Evolutionary conservation across 1,140 invertebrate species (phyloP).

Genomic region (Drosophila obscura): DNA sequence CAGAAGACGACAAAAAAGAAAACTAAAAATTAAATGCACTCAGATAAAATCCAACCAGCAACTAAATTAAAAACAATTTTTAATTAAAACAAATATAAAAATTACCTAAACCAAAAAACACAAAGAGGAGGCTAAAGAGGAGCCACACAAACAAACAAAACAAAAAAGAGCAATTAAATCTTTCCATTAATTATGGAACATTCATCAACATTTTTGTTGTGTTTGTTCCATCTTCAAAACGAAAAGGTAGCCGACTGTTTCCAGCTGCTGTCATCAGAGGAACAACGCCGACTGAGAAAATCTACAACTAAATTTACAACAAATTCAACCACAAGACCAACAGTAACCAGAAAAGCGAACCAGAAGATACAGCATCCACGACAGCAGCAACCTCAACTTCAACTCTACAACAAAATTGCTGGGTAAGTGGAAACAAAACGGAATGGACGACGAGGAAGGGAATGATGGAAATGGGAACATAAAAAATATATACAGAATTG

Average conservation of each 20-base stretch:
- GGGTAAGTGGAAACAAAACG: slow-evolving; percentile 57
- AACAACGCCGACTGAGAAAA: slow-evolving; percentile 48
- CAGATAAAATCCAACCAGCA: slow-evolving; percentile 42
- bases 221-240: slow-evolving; percentile 73
- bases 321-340: slow-evolving; percentile 26
- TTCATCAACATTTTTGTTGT: slow-evolving; percentile 78
- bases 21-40: slow-evolving; percentile 38
- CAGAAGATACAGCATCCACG: slow-evolving; percentile 22
- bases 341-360: slow-evolving; percentile 13
- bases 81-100: slow-evolving; percentile 31
- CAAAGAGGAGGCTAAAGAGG: slow-evolving; percentile 17
- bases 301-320: slow-evolving; percentile 25
- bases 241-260: slow-evolving; percentile 66
- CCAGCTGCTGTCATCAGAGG: slow-evolving; percentile 52
- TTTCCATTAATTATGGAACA: slow-evolving; percentile 78
- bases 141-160: slow-evolving; percentile 19
- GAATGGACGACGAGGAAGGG: background rate
- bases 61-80: slow-evolving; percentile 41
- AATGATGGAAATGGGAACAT: no score
- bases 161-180: slow-evolving; percentile 42
- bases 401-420: slow-evolving; percentile 45
- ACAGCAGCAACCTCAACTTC: slow-evolving; percentile 28
- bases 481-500: no score
- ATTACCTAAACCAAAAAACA: slow-evolving; percentile 23
- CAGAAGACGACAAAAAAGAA: slow-evolving; percentile 31